Evolutionary conservation across 2,797 vertebrate species (phyloP), one percentile per base, ranked within the genome.

Genomic region (Buphagus erythrorhynchus): DNA sequence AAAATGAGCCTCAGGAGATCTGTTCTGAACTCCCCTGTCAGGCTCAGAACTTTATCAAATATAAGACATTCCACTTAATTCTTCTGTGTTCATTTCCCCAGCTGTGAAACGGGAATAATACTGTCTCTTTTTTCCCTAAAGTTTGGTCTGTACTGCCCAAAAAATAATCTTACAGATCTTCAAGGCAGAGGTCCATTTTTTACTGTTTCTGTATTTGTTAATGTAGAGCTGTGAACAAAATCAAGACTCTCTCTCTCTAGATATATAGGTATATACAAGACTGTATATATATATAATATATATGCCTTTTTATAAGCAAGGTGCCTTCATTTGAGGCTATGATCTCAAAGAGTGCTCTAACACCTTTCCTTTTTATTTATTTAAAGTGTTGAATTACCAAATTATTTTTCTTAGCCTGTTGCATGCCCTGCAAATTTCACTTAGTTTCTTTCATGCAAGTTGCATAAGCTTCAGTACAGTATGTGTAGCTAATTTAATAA

Each of bases 311-410:
- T 36, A 58, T 76, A 78, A 72, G 38, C 75, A 68, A 93, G 92
- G 10, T 28, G 33, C 69, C 55, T 95, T 96, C 22, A 55, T 72
- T 80, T 80, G 57, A 58, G 19, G 20, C 33, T 43, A 16, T 6
- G 31, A 6, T 51, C 35, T 73, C 29, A 52, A 91, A 65, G 4
- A 59, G 21, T 81, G 48, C 78, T 93, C 88, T 97, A 88, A 94
- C 97, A 82, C 36, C 76, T 74, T 40, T 81, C 59, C 51, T 88
- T 95, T 94, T 22, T n/a, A 90, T 95, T 33, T 35, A 92, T 97
- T 96, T 55, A 59, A 86, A 86, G 13, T 46, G 51, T 86, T 89
- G 11, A 36, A 71, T 69, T 61, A 21, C 20, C 46, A 45, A 51
- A 55, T 46, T 13, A 26, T 72, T 69, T 66, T 66, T 52, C 42